Evolutionary conservation across 2,888 invertebrate genomes (phyloP), one percentile per base, ranked within the genome.

Genomic region (Tromatobia lineatoria): DNA sequence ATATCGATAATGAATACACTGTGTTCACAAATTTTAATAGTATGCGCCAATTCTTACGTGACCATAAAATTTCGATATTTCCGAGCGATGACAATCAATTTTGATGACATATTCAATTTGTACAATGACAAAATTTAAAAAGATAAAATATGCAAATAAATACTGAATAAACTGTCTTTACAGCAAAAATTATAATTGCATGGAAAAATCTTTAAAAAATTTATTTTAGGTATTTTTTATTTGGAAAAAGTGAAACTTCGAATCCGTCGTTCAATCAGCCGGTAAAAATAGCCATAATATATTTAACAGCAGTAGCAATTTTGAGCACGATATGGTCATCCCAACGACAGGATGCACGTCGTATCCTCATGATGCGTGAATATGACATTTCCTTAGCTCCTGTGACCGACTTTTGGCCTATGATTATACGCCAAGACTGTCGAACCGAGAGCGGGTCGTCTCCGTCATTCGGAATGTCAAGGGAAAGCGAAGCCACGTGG

Each of bases 401-500:
- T 80, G 66, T 84, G 87, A 85, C 87, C 84, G 73, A 84, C 74
- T 84, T 85, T 59, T 50, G 45, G 57, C 64, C 42, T 85, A 80
- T 82, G 59, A 87, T 87, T 84, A 84, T 23, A 74, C 69, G 29
- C 66, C 25, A n/a, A 59, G 20, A 47, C 66, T 20, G 79, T 66
- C 64, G 74, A 74, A 54, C 18, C 52, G 74, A 45, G 18, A 47
- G 38, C 42, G 52, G 23, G 42, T 70, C 45, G 47, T 74, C 67
- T 82, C n/a, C 47, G 23, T 54, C 50, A 69, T 11, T 54, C 52
- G 66, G 85, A 88, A 86, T 85, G 88, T 85, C 85, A 87, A 86
- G 85, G 88, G 88, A 89, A 90, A 89, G 88, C 84, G 34, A 79
- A 38, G 11, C 38, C 74, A n/a, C 47, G n/a, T n/a, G 20, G n/a